Percentiles rank a stretch among this genome's conserved stretches.
phyloP scores from a whole-genome alignment of 2,113 vertebrate species.

The Microcebus tavaratra region DNA sequence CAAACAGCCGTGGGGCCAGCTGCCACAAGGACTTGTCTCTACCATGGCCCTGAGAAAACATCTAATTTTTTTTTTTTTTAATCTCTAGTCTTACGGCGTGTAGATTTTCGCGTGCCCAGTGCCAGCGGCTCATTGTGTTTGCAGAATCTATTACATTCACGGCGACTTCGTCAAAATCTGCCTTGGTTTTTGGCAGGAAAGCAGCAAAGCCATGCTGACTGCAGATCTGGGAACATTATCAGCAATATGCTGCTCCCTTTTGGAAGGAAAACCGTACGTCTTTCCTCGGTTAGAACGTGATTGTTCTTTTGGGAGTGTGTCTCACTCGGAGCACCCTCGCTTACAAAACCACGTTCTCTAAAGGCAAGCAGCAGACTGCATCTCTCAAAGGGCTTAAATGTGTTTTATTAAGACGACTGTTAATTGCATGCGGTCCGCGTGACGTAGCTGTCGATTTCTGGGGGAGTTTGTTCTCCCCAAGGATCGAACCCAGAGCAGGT shows the following conservation, averaged over 20 bases:
- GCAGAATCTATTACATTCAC: neutral
- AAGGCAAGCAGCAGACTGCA: rapidly evolving
- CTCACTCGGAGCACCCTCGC: too few species aligned
- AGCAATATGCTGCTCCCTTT: rapidly evolving
- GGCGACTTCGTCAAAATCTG: rapidly evolving
- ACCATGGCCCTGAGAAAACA: neutral
- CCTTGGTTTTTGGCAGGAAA: neutral
- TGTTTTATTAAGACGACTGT: rapidly evolving
- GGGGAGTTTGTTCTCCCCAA: too few species aligned
- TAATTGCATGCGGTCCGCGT: rapidly evolving
- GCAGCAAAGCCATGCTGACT: rapidly evolving
- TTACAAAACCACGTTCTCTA: neutral
- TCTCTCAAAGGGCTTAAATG: neutral
- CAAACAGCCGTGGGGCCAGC: neutral
- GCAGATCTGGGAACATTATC: neutral
- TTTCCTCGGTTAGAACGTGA: rapidly evolving
- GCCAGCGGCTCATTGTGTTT: rapidly evolving
- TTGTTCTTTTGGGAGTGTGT: neutral
- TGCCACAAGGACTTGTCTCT: neutral
- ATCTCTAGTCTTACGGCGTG: too few species aligned
- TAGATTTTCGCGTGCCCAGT: rapidly evolving
- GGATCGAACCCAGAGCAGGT: neutral
- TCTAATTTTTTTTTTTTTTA: neutral
- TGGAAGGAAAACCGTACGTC: neutral
- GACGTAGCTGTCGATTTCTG: rapidly evolving